Evolutionary conservation across 2,888 invertebrate species (phyloP), one percentile per base, ranked within the genome.

Genomic region (Hydrotaea cyrtoneurina): DNA sequence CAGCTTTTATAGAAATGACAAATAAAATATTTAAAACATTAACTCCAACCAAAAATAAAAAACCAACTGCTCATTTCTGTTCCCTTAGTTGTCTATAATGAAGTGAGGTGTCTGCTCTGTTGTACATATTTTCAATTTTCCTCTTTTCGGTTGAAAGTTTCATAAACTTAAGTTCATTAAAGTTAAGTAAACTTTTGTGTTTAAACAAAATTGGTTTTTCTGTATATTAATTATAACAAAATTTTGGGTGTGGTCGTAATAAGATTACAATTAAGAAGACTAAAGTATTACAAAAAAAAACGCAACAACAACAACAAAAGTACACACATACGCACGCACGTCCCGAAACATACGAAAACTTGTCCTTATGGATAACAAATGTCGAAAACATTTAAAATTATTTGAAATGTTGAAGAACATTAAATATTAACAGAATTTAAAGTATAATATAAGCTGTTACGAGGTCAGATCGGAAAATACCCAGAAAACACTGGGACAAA

Each of bases 191-290:
- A 64, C 17, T 36, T 31, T 66, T 55, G 69, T 43, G n/a, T 53
- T 21, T 10, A 69, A 77, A 55, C 55, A 57, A 69, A 57, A 77
- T 62, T 66, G 53, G 36, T 0, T 76, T 76, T 66, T 53, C 1
- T 53, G 55, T 57, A 21, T 39, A 69, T 69, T 77, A 69, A 43
- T 77, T 55, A 57, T 57, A 69, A 69, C 55, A 1, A 69, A 64
- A 64, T 36, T 36, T 64, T 64, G 36, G n/a, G n/a, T 36, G 17
- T 64, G 64, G 31, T 5, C 64, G 11, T 64, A 64, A 64, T 36
- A 31, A 64, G 36, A 64, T 36, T 64, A 64, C 64, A 64, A 36
- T 64, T 64, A 64, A 64, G 64, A 64, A 36, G 64, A 64, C 64
- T 64, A 36, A 64, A 64, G 64, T 64, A 64, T 64, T 64, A 64